phyloP scores from a whole-genome alignment of 2,888 invertebrate genomes.

The Globia sparganii region DNA sequence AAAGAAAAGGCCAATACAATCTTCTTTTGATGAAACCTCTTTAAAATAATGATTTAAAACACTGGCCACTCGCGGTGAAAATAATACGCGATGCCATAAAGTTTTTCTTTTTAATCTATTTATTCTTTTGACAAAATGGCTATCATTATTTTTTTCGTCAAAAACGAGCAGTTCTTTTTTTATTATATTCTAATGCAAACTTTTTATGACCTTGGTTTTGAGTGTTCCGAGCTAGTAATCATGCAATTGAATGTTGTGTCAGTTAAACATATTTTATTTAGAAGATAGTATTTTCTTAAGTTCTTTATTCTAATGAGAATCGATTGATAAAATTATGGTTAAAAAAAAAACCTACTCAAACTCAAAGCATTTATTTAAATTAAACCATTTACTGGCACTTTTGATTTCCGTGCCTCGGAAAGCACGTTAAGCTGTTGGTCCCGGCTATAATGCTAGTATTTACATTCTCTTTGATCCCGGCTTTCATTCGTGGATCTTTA shows the following conservation, averaged over 20 bases:
- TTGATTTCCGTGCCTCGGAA: no score
- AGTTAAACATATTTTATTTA: not conserved
- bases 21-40: slow-evolving; percentile 15
- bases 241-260: not conserved
- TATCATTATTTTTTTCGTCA: not conserved
- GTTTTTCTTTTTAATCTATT: not conserved
- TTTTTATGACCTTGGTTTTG: not conserved
- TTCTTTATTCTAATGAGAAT: not conserved
- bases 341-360: not conserved
- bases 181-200: not conserved
- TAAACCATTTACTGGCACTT: no score
- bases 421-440: no score
- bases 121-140: slow-evolving; percentile 12
- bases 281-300: not conserved
- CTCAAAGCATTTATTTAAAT: no score
- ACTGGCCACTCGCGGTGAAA: slow-evolving; percentile 12
- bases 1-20: not conserved
- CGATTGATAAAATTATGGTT: not conserved
- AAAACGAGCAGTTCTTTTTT: not conserved
- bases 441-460: no score
- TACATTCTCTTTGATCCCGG: no score
- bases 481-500: no score
- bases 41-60: slow-evolving; percentile 16
- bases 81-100: not conserved
- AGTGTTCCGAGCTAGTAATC: not conserved